Evolutionary conservation across 2,888 invertebrate species (phyloP).

Genomic region (Eristalis arbustorum): DNA sequence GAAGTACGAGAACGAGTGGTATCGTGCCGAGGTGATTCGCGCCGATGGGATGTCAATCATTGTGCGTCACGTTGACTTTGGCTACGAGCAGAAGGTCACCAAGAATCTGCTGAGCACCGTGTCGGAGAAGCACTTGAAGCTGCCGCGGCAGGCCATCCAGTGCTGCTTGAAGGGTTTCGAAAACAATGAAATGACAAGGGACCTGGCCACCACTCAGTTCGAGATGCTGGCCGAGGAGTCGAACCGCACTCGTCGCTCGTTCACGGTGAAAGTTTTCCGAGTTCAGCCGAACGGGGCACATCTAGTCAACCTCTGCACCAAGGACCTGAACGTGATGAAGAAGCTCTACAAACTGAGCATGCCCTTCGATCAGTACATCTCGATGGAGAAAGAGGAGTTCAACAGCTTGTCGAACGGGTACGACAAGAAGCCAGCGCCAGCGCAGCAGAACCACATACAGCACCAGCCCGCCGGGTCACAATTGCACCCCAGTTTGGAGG

Average conservation of each 20-base stretch:
- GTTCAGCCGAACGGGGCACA: slow-evolving; percentile 80
- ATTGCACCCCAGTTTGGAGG: slow-evolving; percentile 29
- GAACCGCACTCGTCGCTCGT: slow-evolving; percentile 77
- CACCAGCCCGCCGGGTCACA: slow-evolving; percentile 57
- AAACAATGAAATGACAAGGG: slow-evolving; percentile 75
- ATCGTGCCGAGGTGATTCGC: slow-evolving; percentile 89
- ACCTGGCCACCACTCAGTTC: slow-evolving; percentile 81
- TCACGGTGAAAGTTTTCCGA: slow-evolving; percentile 79
- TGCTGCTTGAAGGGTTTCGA: slow-evolving; percentile 87
- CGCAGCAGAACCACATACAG: slow-evolving; percentile 63
- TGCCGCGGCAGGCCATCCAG: slow-evolving; percentile 88
- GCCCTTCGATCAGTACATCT: slow-evolving; percentile 79
- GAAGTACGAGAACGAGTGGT: slow-evolving; percentile 92
- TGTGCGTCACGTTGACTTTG: slow-evolving; percentile 96
- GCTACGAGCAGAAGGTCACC: slow-evolving; percentile 92
- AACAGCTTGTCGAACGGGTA: slow-evolving; percentile 70
- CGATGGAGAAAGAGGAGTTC: slow-evolving; percentile 78
- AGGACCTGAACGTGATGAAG: slow-evolving; percentile 82
- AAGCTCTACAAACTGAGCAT: slow-evolving; percentile 81
- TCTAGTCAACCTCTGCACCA: slow-evolving; percentile 77
- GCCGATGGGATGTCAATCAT: slow-evolving; percentile 83
- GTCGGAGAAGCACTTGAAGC: slow-evolving; percentile 83
- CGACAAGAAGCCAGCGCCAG: slow-evolving; percentile 36
- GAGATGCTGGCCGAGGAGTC: slow-evolving; percentile 86
- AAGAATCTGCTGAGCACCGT: slow-evolving; percentile 84